Evolutionary conservation across 1,140 invertebrate genomes (phyloP), one percentile per base, ranked within the genome.

Genomic region (Eupristina koningsbergeri): DNA sequence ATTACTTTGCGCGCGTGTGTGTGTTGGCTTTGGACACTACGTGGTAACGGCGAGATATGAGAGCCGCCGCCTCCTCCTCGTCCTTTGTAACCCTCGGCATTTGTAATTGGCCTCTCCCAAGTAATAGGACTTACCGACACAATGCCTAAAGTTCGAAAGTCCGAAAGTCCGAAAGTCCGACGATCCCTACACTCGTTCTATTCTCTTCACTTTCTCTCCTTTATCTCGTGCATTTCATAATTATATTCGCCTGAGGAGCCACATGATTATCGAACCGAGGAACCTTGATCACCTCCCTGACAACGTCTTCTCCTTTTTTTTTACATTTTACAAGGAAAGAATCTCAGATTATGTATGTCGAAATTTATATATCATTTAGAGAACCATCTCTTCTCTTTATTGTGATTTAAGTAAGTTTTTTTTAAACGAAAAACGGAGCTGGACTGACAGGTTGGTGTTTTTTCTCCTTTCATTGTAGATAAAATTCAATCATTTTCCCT

Each of bases 71-170:
- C 3, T n/a, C 5, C n/a, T 63, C 9, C 9, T 53, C 17, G 50
- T 8, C 15, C 67, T 79, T 79, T 79, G 26, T 79, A 79, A 19
- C 17, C 9, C 9, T 53, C 17, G 50, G 50, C 15, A 79, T 79
- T 79, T 79, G 26, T 79, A 79, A 67, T 67, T n/a, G n/a, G 64
- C 29, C 39, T 36, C 39, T 36, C 36, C 19, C 71, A 41, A 53
- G 63, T 80, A 80, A 80, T 80, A 41, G 78, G 45, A 50, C 64
- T 50, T 71, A 80, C 71, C 50, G 64, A 69, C 69, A 31, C 0
- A 64, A 41, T 26, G 61, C n/a, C 3, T 3, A n/a, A 29, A 29
- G 58, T 8, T 63, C 29, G 13, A 63, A 61, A 63, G 76, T 64
- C 36, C 36, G 29, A 22, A 31, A 29, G 1, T 34, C 61, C 1